phyloP scores from a whole-genome alignment of 2,113 vertebrate species.

The Notothenia coriiceps region DNA sequence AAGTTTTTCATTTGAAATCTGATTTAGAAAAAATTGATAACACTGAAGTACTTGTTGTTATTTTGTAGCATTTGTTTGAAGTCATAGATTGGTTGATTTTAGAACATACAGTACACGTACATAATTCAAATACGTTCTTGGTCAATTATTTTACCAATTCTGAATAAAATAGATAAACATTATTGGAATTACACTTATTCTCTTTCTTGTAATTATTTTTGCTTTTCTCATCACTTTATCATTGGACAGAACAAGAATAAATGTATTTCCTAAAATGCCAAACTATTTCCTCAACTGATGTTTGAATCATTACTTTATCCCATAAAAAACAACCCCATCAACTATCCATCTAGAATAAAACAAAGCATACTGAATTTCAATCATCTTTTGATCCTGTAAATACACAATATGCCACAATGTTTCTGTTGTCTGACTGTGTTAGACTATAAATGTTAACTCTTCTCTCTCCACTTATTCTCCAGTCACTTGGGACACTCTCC shows the following conservation, averaged over 20 bases:
- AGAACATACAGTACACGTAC: too few relatives aligned
- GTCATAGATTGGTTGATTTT: neutral
- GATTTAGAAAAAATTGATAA: neutral
- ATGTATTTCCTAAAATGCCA: neutral
- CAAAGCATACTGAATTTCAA: neutral
- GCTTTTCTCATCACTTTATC: neutral
- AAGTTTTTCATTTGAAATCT: neutral
- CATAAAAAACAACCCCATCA: neutral
- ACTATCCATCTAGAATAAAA: neutral
- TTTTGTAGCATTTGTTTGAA: neutral
- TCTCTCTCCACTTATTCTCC: constrained; percentile 65
- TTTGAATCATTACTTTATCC: neutral
- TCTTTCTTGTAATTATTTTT: neutral
- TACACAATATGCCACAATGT: neutral
- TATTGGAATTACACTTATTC: neutral
- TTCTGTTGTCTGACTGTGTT: neutral
- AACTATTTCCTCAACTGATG: constrained; percentile 3
- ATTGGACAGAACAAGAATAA: neutral
- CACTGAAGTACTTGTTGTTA: neutral
- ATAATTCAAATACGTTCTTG: neutral
- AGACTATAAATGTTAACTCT: constrained; percentile 13
- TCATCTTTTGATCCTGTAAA: constrained; percentile 6
- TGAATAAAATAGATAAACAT: neutral
- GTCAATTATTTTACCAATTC: neutral
- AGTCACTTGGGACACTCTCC: constrained; percentile 96